These are phyloP conservation scores for Pheosia tremula DNA, from an alignment of 2,888 invertebrate genomes.

Conservation along the genomic window DNA sequence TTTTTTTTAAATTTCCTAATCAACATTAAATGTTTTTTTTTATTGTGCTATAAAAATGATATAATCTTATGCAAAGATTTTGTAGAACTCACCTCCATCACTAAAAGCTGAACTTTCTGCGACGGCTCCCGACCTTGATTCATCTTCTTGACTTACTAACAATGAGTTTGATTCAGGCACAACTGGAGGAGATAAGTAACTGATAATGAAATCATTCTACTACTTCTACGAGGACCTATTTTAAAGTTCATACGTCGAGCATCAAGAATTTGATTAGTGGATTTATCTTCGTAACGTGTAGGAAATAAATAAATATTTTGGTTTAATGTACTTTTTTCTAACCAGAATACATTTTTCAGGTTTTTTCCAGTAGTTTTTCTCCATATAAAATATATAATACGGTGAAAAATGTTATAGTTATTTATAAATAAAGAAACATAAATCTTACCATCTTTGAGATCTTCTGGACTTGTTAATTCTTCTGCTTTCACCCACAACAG, in stretches of 20 bases:
- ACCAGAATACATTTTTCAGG: too few relatives aligned
- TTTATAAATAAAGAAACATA: not conserved
- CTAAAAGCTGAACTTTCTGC: constrained; percentile 17
- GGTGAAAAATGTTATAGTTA: too few relatives aligned
- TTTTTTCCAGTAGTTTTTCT: too few relatives aligned
- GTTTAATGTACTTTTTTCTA: too few relatives aligned
- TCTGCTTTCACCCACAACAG: constrained; percentile 35
- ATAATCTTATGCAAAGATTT: not conserved
- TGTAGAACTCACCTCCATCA: constrained; percentile 15
- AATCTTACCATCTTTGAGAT: constrained; percentile 41
- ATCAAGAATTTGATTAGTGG: too few relatives aligned
- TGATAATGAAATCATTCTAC: not conserved
- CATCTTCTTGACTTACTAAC: constrained; percentile 9
- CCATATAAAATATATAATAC: too few relatives aligned
- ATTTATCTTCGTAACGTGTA: too few relatives aligned
- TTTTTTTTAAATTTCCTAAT: not conserved
- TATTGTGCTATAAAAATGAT: too few relatives aligned
- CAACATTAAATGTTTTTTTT: too few relatives aligned
- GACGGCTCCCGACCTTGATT: constrained; percentile 25
- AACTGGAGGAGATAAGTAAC: constrained; percentile 8
- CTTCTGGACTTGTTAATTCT: constrained; percentile 25
- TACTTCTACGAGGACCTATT: not conserved
- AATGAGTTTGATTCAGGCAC: constrained; percentile 12
- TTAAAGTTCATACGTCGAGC: too few relatives aligned
- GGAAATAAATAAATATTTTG: too few relatives aligned